Conservation (phyloP, 1,140 invertebrate genomes). For the Hypothenemus hampei region DNA sequence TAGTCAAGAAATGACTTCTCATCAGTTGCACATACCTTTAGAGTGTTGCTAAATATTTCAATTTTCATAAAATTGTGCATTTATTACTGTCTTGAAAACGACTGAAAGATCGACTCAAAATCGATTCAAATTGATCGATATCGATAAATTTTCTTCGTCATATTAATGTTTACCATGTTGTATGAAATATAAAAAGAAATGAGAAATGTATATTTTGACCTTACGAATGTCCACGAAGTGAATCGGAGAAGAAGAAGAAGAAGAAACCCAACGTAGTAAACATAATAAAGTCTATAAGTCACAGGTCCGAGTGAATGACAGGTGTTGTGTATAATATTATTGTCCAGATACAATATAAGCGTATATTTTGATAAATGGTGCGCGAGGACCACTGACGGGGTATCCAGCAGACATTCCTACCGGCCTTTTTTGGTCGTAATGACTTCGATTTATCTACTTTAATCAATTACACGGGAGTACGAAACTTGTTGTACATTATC, state of each 20-base stretch:
- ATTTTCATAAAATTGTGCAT: no score
- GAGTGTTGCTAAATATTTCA: no score
- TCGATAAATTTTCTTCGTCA: no score
- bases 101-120: no score
- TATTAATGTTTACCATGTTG: no score
- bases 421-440: constrained; percentile 27
- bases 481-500: no score
- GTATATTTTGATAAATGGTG: constrained; percentile 30
- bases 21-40: no score
- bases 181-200: no score
- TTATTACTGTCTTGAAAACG: no score
- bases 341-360: constrained; percentile 26
- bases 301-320: constrained; percentile 29
- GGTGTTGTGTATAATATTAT: constrained; percentile 31
- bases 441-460: constrained; percentile 28
- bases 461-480: no score
- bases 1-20: no score
- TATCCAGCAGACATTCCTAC: constrained; percentile 29
- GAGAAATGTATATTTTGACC: constrained; percentile 26
- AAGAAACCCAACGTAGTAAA: constrained; percentile 2
- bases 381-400: constrained; percentile 8
- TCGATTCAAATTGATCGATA: no score
- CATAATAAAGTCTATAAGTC: constrained; percentile 30
- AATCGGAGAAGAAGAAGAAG: constrained; percentile 9
- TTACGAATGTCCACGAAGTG: constrained; percentile 1